phyloP scores from a whole-genome alignment of 2,888 invertebrate genomes.

The Caenorhabditis sinica region DNA sequence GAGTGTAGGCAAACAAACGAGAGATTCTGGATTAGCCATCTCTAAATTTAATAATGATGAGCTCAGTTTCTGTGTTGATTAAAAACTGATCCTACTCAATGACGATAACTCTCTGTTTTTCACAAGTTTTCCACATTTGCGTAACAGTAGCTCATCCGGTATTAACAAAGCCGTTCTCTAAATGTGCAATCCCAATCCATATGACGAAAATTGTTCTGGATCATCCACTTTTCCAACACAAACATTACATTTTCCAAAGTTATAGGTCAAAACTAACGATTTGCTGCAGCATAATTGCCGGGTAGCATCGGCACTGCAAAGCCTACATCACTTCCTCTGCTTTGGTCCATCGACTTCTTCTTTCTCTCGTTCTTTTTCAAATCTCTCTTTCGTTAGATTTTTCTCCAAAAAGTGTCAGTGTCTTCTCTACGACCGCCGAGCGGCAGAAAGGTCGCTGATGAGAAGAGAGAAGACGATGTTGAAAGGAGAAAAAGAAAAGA shows the following conservation, averaged over 20 bases:
- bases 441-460: slow-evolving; percentile 44
- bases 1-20: no score
- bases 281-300: slow-evolving; percentile 44
- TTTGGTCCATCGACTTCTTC: slow-evolving; percentile 26
- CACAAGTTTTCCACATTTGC: not conserved
- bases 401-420: slow-evolving; percentile 41
- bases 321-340: slow-evolving; percentile 26
- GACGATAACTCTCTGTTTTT: not conserved
- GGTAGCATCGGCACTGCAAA: slow-evolving; percentile 68
- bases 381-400: slow-evolving; percentile 13
- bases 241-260: not conserved
- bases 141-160: not conserved
- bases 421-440: slow-evolving; percentile 14
- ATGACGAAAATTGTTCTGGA: not conserved
- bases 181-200: not conserved
- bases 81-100: not conserved
- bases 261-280: slow-evolving; percentile 57
- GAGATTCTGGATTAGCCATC: no score
- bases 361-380: slow-evolving; percentile 6
- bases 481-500: slow-evolving; percentile 4
- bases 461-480: not conserved
- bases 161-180: not conserved
- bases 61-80: not conserved
- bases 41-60: no score
- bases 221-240: not conserved